A percentile compares a stretch with the other conserved stretches of the same genome.
Conservation (phyloP, 2,888 invertebrate species). For the Cephus rjabovi region DNA sequence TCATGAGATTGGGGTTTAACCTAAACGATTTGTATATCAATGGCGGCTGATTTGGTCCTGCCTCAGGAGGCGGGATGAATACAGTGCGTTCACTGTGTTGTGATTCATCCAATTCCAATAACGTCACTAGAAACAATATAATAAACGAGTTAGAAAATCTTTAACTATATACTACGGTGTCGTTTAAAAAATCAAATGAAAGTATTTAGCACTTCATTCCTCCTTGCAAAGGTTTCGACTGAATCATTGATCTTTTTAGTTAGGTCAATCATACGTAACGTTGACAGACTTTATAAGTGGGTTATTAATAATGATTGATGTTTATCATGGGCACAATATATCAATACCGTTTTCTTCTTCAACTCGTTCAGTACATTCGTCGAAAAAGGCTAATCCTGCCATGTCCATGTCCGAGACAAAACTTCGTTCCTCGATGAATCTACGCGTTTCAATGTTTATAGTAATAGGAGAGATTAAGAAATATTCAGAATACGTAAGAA, state of each 20-base stretch:
- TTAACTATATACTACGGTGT: neutral
- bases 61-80: slow-evolving; percentile 94
- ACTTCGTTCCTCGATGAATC: slow-evolving; percentile 98
- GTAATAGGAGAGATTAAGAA: slow-evolving; percentile 9
- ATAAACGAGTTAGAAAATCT: neutral
- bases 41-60: slow-evolving; percentile 64
- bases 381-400: slow-evolving; percentile 95
- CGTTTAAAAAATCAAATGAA: neutral
- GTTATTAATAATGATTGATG: neutral
- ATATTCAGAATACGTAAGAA: slow-evolving; percentile 3
- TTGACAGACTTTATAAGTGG: neutral
- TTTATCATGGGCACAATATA: neutral
- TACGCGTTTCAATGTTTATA: slow-evolving; percentile 43
- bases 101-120: slow-evolving; percentile 85
- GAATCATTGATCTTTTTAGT: neutral
- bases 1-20: slow-evolving; percentile 73
- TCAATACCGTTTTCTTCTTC: slow-evolving; percentile 62
- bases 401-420: slow-evolving; percentile 97
- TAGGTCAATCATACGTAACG: neutral
- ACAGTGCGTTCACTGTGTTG: slow-evolving; percentile 90
- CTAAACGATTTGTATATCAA: slow-evolving; percentile 72
- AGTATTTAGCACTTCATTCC: neutral
- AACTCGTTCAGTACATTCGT: slow-evolving; percentile 93
- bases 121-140: slow-evolving; percentile 47
- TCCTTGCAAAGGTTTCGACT: neutral